Conservation (phyloP, 1,140 invertebrate species). For the Halesus radiatus region DNA sequence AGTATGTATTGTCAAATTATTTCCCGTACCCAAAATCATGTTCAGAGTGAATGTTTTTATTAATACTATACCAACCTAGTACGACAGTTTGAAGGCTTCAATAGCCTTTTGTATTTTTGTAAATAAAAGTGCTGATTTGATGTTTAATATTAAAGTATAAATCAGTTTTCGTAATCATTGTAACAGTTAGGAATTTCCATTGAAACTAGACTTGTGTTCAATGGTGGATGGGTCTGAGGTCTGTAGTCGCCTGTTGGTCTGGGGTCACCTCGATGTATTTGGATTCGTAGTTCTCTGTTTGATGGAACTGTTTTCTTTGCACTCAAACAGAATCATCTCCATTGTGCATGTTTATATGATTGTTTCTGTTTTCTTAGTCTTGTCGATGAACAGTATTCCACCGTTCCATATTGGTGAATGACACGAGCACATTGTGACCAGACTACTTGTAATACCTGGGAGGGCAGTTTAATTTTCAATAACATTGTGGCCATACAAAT, state of each 20-base stretch:
- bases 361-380: slow-evolving; percentile 2
- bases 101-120: slow-evolving; percentile 58
- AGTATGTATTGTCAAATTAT: slow-evolving; percentile 15
- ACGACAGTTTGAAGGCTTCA: slow-evolving; percentile 50
- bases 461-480: slow-evolving; percentile 4
- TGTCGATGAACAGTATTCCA: neutral
- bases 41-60: slow-evolving; percentile 47
- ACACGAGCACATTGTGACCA: neutral
- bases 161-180: slow-evolving; percentile 32
- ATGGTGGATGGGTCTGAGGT: slow-evolving; percentile 46
- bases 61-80: slow-evolving; percentile 32
- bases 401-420: neutral
- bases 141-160: slow-evolving; percentile 52
- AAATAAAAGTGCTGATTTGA: slow-evolving; percentile 57
- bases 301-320: slow-evolving; percentile 46
- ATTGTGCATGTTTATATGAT: too few relatives aligned
- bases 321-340: slow-evolving; percentile 3
- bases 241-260: slow-evolving; percentile 48
- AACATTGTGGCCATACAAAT: slow-evolving; percentile 31
- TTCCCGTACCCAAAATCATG: neutral
- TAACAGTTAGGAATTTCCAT: slow-evolving; percentile 30
- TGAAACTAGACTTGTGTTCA: slow-evolving; percentile 39
- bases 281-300: slow-evolving; percentile 52
- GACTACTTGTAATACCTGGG: neutral
- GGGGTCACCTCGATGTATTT: slow-evolving; percentile 48